Conservation (phyloP, 2,888 invertebrate species). For the Barypeithes pellucidus region DNA sequence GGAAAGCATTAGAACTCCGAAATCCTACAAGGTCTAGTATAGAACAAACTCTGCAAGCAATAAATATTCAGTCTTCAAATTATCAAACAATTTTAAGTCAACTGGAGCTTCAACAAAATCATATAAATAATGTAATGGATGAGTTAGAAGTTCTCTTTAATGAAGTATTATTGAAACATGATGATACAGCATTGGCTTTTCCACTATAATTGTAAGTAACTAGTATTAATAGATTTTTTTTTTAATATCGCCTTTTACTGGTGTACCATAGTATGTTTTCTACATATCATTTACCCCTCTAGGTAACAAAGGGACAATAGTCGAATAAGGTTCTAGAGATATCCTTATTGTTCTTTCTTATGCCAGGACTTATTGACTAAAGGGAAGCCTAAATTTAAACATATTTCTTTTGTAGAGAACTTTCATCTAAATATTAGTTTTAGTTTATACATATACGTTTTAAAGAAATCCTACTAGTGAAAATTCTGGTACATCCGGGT, state of each 20-base stretch:
- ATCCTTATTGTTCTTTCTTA: too few relatives aligned
- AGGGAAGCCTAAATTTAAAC: too few relatives aligned
- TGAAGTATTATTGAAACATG: constrained; percentile 11
- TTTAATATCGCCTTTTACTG: neutral
- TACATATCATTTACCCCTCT: too few relatives aligned
- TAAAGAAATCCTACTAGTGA: too few relatives aligned
- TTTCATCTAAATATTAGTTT: too few relatives aligned
- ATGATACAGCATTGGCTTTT: constrained; percentile 17
- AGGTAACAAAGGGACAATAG: too few relatives aligned
- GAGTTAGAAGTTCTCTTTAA: constrained; percentile 19
- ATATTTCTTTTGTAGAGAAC: too few relatives aligned
- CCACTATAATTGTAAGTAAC: constrained; percentile 4
- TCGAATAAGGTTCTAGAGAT: too few relatives aligned
- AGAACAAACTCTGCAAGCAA: constrained; percentile 35
- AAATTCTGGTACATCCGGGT: too few relatives aligned
- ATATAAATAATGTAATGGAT: constrained; percentile 26
- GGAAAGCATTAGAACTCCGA: constrained; percentile 57
- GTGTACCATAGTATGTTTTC: too few relatives aligned
- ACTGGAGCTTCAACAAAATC: constrained; percentile 27
- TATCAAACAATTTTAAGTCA: constrained; percentile 24
- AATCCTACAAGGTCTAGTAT: constrained; percentile 49
- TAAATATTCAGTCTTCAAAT: constrained; percentile 42
- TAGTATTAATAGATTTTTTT: neutral
- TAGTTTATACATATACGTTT: too few relatives aligned
- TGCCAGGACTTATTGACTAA: too few relatives aligned